Percentiles rank a stretch among this genome's conserved stretches.
phyloP scores from a whole-genome alignment of 2,797 vertebrate genomes.

The Gymnoscopelus braueri region DNA sequence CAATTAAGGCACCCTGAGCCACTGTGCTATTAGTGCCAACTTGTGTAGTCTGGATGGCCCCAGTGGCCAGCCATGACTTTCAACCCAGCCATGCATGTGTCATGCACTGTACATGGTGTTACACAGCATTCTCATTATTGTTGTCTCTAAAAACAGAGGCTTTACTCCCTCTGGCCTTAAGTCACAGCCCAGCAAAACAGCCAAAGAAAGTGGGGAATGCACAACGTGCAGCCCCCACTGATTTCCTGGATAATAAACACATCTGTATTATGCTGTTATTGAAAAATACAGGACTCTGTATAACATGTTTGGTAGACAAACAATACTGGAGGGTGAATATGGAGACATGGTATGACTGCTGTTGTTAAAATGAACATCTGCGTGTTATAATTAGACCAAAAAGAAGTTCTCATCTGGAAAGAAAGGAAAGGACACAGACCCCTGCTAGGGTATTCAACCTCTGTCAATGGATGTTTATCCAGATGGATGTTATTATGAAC shows the following conservation, averaged over 20 bases:
- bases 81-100: no score
- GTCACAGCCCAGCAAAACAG: no score
- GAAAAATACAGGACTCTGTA: background rate
- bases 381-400: conserved; percentile 30
- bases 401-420: conserved; percentile 37
- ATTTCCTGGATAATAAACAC: conserved; percentile 10
- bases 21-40: no score
- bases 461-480: conserved; percentile 58
- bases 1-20: no score
- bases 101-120: no score
- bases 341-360: conserved; percentile 39
- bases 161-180: no score
- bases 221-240: background rate
- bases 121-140: no score
- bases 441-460: conserved; percentile 53
- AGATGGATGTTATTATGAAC: conserved; percentile 63
- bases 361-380: conserved; percentile 59
- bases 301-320: conserved; percentile 8
- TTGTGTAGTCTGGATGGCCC: no score
- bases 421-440: conserved; percentile 39
- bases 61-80: no score
- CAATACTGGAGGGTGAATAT: conserved; percentile 28
- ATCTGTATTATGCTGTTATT: background rate
- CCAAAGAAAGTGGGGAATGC: background rate
- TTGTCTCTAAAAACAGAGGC: no score